Evolutionary conservation across 2,888 invertebrate genomes (phyloP), one percentile per base, ranked within the genome.

Genomic region (Yponomeuta cagnagella): DNA sequence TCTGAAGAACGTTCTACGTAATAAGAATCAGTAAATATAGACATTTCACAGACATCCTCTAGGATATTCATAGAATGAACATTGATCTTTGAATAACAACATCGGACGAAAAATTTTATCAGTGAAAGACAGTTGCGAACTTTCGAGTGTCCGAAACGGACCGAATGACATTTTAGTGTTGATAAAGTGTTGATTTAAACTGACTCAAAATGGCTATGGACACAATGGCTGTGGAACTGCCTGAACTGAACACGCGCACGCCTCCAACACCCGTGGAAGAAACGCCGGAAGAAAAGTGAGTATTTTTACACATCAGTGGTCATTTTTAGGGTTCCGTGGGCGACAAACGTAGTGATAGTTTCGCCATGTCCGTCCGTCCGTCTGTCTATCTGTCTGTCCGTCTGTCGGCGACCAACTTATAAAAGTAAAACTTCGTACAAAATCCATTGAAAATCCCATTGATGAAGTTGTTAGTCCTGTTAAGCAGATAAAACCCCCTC

Each of bases 201-300:
- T 37, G 43, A 37, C 0, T 77, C 74, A 86, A 77, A 71, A 93
- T 93, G 92, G 93, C 92, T 70, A 91, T 92, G 88, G 92, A 92
- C 76, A 92, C 92, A 63, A 89, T 93, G 91, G 87, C 92, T 76
- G 91, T 93, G 0, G 93, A 93, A 78, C 80, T 93, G 83, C 93
- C 93, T 0, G 92, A 93, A 72, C 74, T 92, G 73, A 80, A 83
- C 68, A 87, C 87, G 30, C 89, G 84, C 72, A 77, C 85, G 2
- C 86, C 87, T 6, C 85, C 82, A 8, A 82, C 84, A 48, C 82
- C 87, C 0, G 77, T 83, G 0, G 92, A 91, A 73, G 93, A 92
- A 73, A 91, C 92, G 0, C 81, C 90, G 1, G 92, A 93, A 71
- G 92, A 93, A 75, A 92, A 91, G 93, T 93, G 77, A 91, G 90